Conservation (phyloP, 64 coral and sea anemone species). For the Porites australiensis region DNA sequence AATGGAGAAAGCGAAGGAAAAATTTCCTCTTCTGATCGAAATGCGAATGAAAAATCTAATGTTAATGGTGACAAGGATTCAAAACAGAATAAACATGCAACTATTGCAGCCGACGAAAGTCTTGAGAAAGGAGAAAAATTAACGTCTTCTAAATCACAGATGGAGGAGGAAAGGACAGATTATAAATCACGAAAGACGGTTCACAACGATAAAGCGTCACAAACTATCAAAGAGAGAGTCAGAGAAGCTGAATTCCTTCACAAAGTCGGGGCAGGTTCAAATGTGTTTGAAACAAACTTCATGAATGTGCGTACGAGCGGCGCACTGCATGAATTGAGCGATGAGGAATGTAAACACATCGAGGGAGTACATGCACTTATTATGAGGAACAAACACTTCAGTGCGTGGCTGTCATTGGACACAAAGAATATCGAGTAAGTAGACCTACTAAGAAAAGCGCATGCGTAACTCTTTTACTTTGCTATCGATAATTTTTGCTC, state of each 20-base stretch:
- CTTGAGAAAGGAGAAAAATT: neutral
- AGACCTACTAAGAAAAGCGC: too few species aligned
- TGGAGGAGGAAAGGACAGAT: neutral
- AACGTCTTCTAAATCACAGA: neutral
- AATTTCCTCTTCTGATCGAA: neutral
- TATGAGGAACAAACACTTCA: constrained; percentile 51
- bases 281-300: constrained; percentile 41
- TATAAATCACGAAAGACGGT: neutral
- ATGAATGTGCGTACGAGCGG: constrained; percentile 16
- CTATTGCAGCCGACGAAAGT: neutral
- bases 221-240: constrained; percentile 7
- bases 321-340: constrained; percentile 34
- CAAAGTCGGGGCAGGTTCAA: constrained; percentile 22
- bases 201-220: neutral
- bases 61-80: neutral
- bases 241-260: neutral
- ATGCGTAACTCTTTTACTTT: too few species aligned
- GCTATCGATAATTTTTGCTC: too few species aligned
- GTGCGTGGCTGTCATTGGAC: constrained; percentile 42
- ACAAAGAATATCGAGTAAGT: constrained; percentile 73
- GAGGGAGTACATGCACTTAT: constrained; percentile 33
- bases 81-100: neutral
- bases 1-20: neutral
- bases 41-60: neutral
- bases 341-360: constrained; percentile 35